Conservation (phyloP, 1,140 invertebrate genomes). For the Lasioglossum albipes region DNA sequence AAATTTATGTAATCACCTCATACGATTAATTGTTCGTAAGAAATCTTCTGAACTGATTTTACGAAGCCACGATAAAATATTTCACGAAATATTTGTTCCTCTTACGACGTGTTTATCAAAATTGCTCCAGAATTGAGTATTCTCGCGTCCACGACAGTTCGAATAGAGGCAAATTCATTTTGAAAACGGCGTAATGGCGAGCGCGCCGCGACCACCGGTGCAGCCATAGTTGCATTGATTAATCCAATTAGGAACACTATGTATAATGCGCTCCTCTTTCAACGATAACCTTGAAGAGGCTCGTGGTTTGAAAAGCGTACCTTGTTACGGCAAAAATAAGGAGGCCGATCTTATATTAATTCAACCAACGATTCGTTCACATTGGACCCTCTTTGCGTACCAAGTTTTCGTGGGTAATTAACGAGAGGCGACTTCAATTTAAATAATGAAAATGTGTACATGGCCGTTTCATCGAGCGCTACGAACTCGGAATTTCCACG, state of each 20-base stretch:
- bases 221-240: background rate
- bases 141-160: too few relatives aligned
- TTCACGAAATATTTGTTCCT: too few relatives aligned
- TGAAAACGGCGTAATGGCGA: background rate
- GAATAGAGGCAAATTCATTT: background rate
- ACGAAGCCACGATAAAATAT: too few relatives aligned
- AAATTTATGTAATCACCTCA: too few relatives aligned
- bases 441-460: background rate
- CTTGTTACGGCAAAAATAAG: background rate
- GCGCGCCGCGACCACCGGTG: background rate
- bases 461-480: background rate
- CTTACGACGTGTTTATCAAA: too few relatives aligned
- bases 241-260: slow-evolving; percentile 9
- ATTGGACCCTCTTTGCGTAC: background rate
- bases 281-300: slow-evolving; percentile 1
- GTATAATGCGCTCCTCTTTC: background rate
- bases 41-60: too few relatives aligned
- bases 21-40: too few relatives aligned
- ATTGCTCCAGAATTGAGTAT: too few relatives aligned
- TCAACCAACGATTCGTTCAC: background rate
- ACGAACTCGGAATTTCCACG: too few relatives aligned
- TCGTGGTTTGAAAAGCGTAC: background rate
- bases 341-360: background rate
- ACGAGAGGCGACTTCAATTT: background rate
- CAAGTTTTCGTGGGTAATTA: background rate